Conservation (phyloP, 2,888 invertebrate species). For the Apamea crenata region DNA sequence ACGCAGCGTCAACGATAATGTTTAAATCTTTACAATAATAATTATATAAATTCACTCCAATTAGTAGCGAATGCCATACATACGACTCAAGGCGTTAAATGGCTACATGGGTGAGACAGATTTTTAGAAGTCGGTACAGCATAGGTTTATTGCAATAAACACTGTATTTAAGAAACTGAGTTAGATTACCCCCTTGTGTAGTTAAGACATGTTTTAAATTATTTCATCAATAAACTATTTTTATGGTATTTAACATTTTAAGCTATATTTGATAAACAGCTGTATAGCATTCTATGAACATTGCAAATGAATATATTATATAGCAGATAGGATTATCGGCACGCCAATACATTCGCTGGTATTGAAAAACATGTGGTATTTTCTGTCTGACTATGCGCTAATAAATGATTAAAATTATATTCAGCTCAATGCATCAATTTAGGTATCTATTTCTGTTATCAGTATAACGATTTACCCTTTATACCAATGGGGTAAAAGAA, state of each 20-base stretch:
- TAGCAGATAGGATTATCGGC: neutral
- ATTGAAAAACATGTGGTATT: constrained; percentile 12
- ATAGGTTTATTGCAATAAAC: constrained; percentile 20
- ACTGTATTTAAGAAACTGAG: constrained; percentile 27
- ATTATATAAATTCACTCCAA: constrained; percentile 26
- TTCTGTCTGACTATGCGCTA: too few relatives aligned
- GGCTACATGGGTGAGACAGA: neutral
- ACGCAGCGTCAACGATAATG: constrained; percentile 21
- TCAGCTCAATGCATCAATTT: neutral
- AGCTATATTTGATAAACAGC: constrained; percentile 45
- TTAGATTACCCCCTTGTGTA: constrained; percentile 1
- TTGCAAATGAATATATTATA: constrained; percentile 24
- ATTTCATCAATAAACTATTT: neutral
- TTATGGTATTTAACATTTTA: constrained; percentile 8
- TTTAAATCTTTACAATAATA: constrained; percentile 18
- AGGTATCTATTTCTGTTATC: neutral
- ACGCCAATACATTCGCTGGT: neutral
- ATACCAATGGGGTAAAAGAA: constrained; percentile 18
- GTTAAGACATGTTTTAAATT: neutral
- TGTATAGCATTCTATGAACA: constrained; percentile 33
- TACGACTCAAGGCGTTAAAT: neutral
- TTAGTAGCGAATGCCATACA: neutral
- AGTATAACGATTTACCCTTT: constrained; percentile 22
- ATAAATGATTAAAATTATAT: constrained; percentile 7
- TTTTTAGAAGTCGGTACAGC: neutral